Percentiles rank a stretch among this genome's conserved stretches.
phyloP scores from a whole-genome alignment of 2,888 invertebrate genomes.

The Anagyrus pseudococci region DNA sequence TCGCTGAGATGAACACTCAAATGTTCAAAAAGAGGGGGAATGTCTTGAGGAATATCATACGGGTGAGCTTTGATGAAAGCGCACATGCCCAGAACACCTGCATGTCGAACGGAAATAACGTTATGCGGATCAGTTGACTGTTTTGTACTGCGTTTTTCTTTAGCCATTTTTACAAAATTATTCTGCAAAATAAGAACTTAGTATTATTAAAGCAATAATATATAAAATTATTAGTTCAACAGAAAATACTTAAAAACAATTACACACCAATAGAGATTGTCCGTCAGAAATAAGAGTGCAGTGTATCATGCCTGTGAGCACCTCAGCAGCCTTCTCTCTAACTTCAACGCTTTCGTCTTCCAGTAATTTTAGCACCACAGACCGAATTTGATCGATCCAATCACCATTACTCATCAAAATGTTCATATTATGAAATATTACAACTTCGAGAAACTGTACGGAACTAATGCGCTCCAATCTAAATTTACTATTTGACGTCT shows the following conservation, averaged over 20 bases:
- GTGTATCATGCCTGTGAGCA: conserved; percentile 85
- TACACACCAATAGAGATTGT: conserved; percentile 66
- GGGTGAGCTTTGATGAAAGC: conserved; percentile 88
- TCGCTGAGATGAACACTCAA: conserved; percentile 85
- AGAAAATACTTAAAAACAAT: neutral
- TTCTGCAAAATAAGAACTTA: conserved; percentile 55
- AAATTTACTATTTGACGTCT: conserved; percentile 64
- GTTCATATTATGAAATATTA: conserved; percentile 77
- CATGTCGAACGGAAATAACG: conserved; percentile 70
- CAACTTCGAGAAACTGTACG: conserved; percentile 73
- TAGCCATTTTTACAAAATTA: conserved; percentile 67
- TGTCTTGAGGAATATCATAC: conserved; percentile 66
- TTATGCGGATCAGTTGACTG: conserved; percentile 43
- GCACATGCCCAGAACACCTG: conserved; percentile 88
- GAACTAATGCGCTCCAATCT: conserved; percentile 75
- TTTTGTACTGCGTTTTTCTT: too few relatives aligned
- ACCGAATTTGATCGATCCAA: conserved; percentile 67
- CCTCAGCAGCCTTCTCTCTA: conserved; percentile 79
- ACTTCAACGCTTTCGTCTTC: conserved; percentile 81
- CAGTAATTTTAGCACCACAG: conserved; percentile 72
- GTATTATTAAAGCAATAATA: neutral
- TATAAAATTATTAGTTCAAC: neutral
- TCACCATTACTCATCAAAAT: conserved; percentile 64
- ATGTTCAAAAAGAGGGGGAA: conserved; percentile 77
- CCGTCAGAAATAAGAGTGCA: conserved; percentile 77